Evolutionary conservation across 1,140 invertebrate genomes (phyloP), one percentile per base, ranked within the genome.

Genomic region (Zaprionus kolodkinae): DNA sequence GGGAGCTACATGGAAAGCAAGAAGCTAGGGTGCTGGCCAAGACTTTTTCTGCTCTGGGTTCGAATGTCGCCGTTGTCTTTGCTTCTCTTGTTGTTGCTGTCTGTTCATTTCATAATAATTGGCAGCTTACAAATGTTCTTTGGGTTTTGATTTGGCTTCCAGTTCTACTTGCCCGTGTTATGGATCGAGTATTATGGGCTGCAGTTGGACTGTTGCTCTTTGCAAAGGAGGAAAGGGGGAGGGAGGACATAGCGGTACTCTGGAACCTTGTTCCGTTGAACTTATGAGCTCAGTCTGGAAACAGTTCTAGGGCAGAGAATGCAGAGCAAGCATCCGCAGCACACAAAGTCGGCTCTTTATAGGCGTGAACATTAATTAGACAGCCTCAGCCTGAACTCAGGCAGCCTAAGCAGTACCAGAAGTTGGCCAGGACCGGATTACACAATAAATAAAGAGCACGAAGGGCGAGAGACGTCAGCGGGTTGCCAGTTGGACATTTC

Each of bases 121-220:
- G 84, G 84, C 84, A 88, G 84, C 87, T 88, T 88, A 88, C 84
- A 83, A 88, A 88, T 88, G 80, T 87, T 83, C 79, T 82, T 86
- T 86, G 30, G 79, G 76, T 82, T 82, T 86, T 86, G 83, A 86
- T 87, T 86, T 87, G 67, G 69, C 76, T 82, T 72, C 79, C 56
- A 79, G 63, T 87, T 70, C 60, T 60, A 78, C 25, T 66, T 40
- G 66, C 43, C 63, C 15, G 64, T 76, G 27, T 30, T 35, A 35
- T 35, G 10, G 33, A 35, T 10, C 33, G 33, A 35, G 33, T 35
- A 48, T 43, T 66, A 45, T 30, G 15, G 38, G 40, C 59, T 73
- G 30, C 59, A 64, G 40, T 30, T 54, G 36, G 61, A 69, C 36
- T 67, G 76, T 70, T 76, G 79, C 76, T 72, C 79, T 77, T 81